phyloP scores from a whole-genome alignment of 2,888 invertebrate species.

The Smittia aterrima region DNA sequence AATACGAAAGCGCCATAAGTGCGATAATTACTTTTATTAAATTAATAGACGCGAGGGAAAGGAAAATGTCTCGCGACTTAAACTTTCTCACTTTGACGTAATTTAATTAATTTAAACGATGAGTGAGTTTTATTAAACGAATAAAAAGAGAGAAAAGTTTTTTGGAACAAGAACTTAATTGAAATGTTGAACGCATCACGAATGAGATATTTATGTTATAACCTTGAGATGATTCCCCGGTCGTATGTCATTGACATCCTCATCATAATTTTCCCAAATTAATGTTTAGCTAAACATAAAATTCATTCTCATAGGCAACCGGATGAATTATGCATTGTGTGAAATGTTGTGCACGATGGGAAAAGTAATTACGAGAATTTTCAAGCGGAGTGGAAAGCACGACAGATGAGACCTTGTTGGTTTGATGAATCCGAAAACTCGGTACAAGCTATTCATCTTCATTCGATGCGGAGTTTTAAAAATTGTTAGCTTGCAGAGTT shows the following conservation, averaged over 20 bases:
- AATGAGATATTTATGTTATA: too few species aligned
- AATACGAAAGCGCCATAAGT: neutral
- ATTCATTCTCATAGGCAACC: neutral
- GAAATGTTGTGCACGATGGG: neutral
- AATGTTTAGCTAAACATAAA: neutral
- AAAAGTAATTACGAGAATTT: neutral
- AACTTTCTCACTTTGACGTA: neutral
- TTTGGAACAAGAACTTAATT: too few species aligned
- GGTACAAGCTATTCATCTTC: neutral
- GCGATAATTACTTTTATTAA: constrained; percentile 4
- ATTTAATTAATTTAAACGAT: neutral
- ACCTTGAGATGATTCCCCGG: too few species aligned
- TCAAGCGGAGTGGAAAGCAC: too few species aligned
- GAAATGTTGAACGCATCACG: too few species aligned
- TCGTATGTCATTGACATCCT: neutral
- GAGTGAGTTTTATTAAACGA: neutral
- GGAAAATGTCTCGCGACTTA: neutral
- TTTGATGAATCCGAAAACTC: neutral
- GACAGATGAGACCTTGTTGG: neutral
- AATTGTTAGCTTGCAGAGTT: too few species aligned
- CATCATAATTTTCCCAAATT: neutral
- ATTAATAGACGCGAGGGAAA: constrained; percentile 4
- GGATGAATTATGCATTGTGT: neutral
- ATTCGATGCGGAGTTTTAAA: too few species aligned
- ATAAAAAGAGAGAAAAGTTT: neutral